These are phyloP conservation scores for Ichneumon xanthorius DNA, from an alignment of 2,888 invertebrate species.

Conservation along the genomic window DNA sequence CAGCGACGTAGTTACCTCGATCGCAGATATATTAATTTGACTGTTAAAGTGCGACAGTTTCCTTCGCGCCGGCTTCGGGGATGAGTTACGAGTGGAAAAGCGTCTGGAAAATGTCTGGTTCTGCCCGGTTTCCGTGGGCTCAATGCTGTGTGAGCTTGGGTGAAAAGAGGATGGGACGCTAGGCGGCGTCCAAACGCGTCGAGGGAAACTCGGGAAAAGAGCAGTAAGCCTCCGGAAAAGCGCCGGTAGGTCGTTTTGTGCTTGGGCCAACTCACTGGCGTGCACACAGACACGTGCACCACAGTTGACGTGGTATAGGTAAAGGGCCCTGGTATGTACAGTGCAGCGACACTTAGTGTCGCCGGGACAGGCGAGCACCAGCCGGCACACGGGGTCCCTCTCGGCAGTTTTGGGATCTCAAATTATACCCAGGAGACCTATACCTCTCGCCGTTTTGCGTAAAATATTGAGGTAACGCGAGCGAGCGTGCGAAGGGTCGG, in stretches of 20 bases:
- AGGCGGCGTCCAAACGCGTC: neutral
- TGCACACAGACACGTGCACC: neutral
- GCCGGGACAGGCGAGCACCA: conserved; percentile 13
- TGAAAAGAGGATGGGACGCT: conserved; percentile 27
- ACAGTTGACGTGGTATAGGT: neutral
- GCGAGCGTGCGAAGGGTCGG: conserved; percentile 65
- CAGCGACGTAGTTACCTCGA: neutral
- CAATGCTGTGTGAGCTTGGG: conserved; percentile 2
- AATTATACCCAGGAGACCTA: conserved; percentile 74
- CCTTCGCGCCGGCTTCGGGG: neutral
- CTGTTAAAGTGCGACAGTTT: neutral
- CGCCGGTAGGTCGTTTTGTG: conserved; percentile 55
- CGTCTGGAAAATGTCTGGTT: conserved; percentile 7
- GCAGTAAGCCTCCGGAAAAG: conserved; percentile 58
- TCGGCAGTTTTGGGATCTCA: conserved; percentile 70
- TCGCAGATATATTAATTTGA: neutral
- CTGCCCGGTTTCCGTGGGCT: neutral
- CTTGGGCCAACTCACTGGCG: conserved; percentile 30
- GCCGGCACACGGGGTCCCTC: conserved; percentile 49
- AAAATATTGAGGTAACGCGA: conserved; percentile 76
- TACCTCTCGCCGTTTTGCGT: conserved; percentile 72
- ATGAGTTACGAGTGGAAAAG: neutral
- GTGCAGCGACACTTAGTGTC: conserved; percentile 19
- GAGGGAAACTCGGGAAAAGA: conserved; percentile 58
- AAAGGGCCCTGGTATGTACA: neutral